Conservation (phyloP, 1,140 invertebrate genomes). For the Brevipalpus yothersi region DNA sequence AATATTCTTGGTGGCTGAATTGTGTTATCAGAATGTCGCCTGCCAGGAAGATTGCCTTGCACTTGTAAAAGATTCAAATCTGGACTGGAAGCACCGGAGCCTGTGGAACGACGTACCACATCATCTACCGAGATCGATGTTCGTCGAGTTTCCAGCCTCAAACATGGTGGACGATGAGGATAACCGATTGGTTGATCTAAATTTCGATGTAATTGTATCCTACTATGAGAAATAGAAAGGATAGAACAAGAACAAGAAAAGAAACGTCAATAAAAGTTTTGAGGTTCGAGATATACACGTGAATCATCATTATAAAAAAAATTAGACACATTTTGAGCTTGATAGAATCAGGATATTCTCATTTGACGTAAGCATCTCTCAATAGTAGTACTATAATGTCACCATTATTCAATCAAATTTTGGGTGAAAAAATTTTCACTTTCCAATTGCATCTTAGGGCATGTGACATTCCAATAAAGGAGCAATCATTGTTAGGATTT, state of each 20-base stretch:
- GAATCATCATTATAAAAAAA: neutral
- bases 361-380: no score
- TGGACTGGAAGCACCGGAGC: slow-evolving; percentile 40
- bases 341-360: no score
- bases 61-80: slow-evolving; percentile 67
- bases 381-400: no score
- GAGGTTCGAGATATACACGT: neutral
- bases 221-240: neutral
- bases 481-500: no score
- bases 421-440: no score
- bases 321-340: neutral
- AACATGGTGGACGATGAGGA: slow-evolving; percentile 14
- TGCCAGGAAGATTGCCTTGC: slow-evolving; percentile 40
- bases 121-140: slow-evolving; percentile 17
- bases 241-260: neutral
- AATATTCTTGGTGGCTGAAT: slow-evolving; percentile 48
- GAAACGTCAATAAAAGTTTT: neutral
- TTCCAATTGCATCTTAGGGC: no score
- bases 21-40: slow-evolving; percentile 67
- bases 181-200: slow-evolving; percentile 9
- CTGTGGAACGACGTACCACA: slow-evolving; percentile 9
- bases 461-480: no score
- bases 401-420: no score
- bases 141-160: slow-evolving; percentile 14
- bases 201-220: neutral